Conservation (phyloP, 2,797 vertebrate genomes). For the Ammospiza maritima region DNA sequence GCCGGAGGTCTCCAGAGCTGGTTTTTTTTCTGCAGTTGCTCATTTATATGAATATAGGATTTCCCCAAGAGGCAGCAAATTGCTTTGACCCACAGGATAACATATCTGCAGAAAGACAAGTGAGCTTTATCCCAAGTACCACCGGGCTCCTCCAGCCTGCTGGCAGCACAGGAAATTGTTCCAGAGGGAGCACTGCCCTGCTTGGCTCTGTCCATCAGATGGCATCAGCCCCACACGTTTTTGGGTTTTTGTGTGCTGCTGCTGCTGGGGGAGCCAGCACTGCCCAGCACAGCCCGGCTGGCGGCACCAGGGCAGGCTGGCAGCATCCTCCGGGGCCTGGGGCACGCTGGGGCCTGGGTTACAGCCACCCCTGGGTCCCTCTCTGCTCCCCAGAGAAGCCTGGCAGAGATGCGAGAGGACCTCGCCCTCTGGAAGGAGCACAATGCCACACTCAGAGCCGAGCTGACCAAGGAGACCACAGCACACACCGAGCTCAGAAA, state of each 20-base stretch:
- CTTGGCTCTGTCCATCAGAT: neutral
- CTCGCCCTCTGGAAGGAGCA: constrained; percentile 83
- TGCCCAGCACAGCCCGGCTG: neutral
- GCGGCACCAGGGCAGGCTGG: neutral
- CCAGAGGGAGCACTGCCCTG: rapidly evolving
- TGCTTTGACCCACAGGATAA: neutral
- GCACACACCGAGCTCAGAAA: constrained; percentile 77
- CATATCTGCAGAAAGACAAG: neutral
- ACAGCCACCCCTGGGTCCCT: rapidly evolving
- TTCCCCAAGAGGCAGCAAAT: neutral
- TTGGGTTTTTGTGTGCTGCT: rapidly evolving
- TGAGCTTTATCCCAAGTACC: neutral
- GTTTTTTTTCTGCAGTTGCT: neutral
- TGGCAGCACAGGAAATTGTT: rapidly evolving
- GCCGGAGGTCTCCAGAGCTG: rapidly evolving
- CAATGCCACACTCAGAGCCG: constrained; percentile 79
- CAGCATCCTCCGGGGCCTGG: rapidly evolving
- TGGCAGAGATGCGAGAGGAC: constrained; percentile 78
- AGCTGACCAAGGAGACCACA: constrained; percentile 68
- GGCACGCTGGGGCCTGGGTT: neutral
- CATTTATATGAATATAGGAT: neutral
- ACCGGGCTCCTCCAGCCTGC: neutral
- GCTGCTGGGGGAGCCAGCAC: neutral
- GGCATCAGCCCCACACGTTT: neutral
- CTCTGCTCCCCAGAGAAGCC: constrained; percentile 78